These are phyloP conservation scores for Pseudorasbora parva DNA, from an alignment of 2,113 vertebrate genomes.

Conservation along the genomic window DNA sequence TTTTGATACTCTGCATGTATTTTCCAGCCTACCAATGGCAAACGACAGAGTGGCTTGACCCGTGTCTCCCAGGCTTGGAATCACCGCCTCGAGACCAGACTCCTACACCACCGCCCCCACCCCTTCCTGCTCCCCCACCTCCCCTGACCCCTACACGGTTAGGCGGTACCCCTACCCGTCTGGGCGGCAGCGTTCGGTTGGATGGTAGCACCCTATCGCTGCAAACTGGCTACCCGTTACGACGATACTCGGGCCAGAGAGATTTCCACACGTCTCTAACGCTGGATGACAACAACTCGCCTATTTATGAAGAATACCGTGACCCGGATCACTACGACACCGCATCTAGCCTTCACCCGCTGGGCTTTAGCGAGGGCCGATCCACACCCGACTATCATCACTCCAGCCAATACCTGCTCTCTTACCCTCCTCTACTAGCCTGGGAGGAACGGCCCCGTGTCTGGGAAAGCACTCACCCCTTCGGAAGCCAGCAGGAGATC, in stretches of 20 bases:
- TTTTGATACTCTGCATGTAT: slow-evolving; percentile 36
- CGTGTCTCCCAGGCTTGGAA: slow-evolving; percentile 81
- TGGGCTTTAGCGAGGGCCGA: slow-evolving; percentile 62
- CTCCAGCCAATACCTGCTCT: slow-evolving; percentile 46
- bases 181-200: slow-evolving; percentile 46
- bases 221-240: slow-evolving; percentile 69
- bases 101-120: slow-evolving; percentile 79
- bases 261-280: slow-evolving; percentile 67
- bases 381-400: slow-evolving; percentile 22
- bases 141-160: slow-evolving; percentile 20
- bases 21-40: slow-evolving; percentile 88
- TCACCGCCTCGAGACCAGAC: slow-evolving; percentile 76
- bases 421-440: slow-evolving; percentile 67
- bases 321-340: slow-evolving; percentile 82
- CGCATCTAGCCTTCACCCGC: slow-evolving; percentile 79
- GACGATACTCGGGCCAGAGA: slow-evolving; percentile 63
- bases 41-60: slow-evolving; percentile 86
- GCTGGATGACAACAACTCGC: slow-evolving; percentile 80
- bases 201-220: slow-evolving; percentile 66
- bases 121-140: slow-evolving; percentile 48
- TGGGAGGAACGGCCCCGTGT: slow-evolving; percentile 68
- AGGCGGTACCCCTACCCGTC: background rate
- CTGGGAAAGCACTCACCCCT: slow-evolving; percentile 61
- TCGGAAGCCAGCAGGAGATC: slow-evolving; percentile 67
- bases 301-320: slow-evolving; percentile 84